A percentile compares a stretch with the other conserved stretches of the same genome.
These are phyloP conservation scores for Eucidaris tribuloides DNA, from an alignment of 35 echinoderm and acorn worm species.

Conservation along the genomic window DNA sequence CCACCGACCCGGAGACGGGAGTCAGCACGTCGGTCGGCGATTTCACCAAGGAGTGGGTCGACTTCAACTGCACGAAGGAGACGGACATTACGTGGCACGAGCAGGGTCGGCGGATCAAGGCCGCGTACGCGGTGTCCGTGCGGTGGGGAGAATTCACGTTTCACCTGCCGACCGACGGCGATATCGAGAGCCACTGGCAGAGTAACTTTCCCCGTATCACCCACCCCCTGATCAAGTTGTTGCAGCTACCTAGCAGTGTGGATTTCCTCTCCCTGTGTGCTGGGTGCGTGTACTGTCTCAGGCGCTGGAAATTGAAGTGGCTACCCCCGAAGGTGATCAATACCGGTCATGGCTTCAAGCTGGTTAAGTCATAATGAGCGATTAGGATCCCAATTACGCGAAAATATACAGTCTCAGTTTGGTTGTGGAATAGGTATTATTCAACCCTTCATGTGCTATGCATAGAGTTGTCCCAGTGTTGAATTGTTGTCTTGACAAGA, in stretches of 20 bases:
- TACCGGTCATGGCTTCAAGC: slow-evolving; percentile 93
- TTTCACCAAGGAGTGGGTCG: slow-evolving; percentile 98
- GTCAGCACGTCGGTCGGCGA: slow-evolving; percentile 58
- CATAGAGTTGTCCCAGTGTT: neutral
- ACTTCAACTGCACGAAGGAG: slow-evolving; percentile 77
- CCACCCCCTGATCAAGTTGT: slow-evolving; percentile 71
- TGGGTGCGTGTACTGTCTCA: slow-evolving; percentile 60
- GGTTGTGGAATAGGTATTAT: neutral
- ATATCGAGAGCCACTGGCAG: slow-evolving; percentile 93
- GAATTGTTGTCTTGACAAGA: neutral
- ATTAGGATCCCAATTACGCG: neutral
- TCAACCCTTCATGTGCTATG: neutral
- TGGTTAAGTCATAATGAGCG: slow-evolving; percentile 70
- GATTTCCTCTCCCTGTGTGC: slow-evolving; percentile 59
- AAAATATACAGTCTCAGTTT: neutral
- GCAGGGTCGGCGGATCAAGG: slow-evolving; percentile 73
- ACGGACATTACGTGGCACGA: slow-evolving; percentile 75
- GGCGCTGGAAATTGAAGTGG: slow-evolving; percentile 93
- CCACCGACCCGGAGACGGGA: slow-evolving; percentile 82
- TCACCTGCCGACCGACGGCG: slow-evolving; percentile 82
- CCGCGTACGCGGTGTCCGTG: slow-evolving; percentile 67
- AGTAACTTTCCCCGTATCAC: slow-evolving; percentile 82
- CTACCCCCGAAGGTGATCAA: slow-evolving; percentile 78
- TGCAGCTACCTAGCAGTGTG: slow-evolving; percentile 52
- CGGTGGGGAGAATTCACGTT: slow-evolving; percentile 87